A percentile compares a stretch with the other conserved stretches of the same genome.
Conservation (phyloP, 2,888 invertebrate genomes). For the Escarpia spicata region DNA sequence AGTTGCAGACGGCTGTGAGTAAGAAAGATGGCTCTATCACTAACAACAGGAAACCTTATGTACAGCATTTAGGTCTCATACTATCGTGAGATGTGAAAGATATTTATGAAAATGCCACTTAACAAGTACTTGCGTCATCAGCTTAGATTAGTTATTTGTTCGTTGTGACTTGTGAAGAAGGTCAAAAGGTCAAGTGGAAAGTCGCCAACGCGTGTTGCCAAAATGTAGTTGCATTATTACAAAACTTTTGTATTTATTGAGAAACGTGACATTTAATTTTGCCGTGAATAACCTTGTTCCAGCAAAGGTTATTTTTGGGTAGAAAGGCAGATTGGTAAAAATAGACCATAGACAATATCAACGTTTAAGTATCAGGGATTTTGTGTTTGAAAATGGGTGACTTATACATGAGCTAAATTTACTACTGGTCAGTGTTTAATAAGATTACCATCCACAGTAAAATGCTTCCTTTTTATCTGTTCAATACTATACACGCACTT, state of each 20-base stretch:
- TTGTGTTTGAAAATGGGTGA: neutral
- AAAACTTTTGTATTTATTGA: neutral
- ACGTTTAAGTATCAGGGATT: no score
- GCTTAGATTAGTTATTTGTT: neutral
- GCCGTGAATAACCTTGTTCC: neutral
- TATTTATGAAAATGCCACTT: neutral
- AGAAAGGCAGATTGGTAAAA: neutral
- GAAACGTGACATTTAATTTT: neutral
- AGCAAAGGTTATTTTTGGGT: neutral
- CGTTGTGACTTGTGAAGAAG: neutral
- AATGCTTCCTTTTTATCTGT: no score
- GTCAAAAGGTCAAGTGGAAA: neutral
- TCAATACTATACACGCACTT: no score
- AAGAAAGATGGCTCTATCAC: neutral
- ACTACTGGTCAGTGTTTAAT: neutral
- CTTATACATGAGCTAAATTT: neutral
- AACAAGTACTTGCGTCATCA: neutral
- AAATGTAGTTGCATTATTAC: neutral
- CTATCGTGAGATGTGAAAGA: neutral
- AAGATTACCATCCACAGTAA: neutral
- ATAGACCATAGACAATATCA: neutral
- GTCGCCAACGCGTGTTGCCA: neutral
- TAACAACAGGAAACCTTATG: neutral
- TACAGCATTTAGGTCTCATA: neutral
- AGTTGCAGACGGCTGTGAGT: neutral